Conservation (phyloP, 1,140 invertebrate species). For the Aphaenogaster ashmeadi region DNA sequence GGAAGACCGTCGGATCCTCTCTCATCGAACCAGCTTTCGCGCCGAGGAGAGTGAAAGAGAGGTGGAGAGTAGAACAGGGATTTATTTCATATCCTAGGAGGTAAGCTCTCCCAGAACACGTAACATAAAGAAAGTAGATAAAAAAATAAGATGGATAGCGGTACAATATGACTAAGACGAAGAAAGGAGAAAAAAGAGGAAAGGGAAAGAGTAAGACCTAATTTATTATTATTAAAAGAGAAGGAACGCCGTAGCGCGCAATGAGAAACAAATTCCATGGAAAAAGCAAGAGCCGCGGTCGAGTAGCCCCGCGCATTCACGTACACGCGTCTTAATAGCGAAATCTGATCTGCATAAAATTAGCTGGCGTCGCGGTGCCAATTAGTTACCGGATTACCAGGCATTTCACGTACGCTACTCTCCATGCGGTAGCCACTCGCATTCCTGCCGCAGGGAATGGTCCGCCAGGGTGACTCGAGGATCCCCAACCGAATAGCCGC, state of each 20-base stretch:
- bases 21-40: slow-evolving; percentile 39
- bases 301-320: neutral
- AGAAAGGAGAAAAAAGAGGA: neutral
- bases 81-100: slow-evolving; percentile 60
- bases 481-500: slow-evolving; percentile 26
- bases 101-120: slow-evolving; percentile 31
- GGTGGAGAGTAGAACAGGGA: slow-evolving; percentile 45
- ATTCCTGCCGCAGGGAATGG: slow-evolving; percentile 4
- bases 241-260: neutral
- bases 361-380: slow-evolving; percentile 34
- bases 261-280: neutral
- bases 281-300: neutral
- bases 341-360: slow-evolving; percentile 77
- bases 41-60: slow-evolving; percentile 7
- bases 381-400: slow-evolving; percentile 59
- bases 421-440: neutral
- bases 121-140: slow-evolving; percentile 43
- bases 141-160: slow-evolving; percentile 55
- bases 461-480: slow-evolving; percentile 21
- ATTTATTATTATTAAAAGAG: slow-evolving; percentile 51
- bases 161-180: slow-evolving; percentile 1
- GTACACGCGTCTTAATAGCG: slow-evolving; percentile 25
- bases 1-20: slow-evolving; percentile 31
- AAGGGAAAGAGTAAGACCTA: neutral
- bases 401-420: slow-evolving; percentile 51